Base-by-base conservation (phyloP, 2,888 invertebrate genomes). In the Lasius platythorax region DNA sequence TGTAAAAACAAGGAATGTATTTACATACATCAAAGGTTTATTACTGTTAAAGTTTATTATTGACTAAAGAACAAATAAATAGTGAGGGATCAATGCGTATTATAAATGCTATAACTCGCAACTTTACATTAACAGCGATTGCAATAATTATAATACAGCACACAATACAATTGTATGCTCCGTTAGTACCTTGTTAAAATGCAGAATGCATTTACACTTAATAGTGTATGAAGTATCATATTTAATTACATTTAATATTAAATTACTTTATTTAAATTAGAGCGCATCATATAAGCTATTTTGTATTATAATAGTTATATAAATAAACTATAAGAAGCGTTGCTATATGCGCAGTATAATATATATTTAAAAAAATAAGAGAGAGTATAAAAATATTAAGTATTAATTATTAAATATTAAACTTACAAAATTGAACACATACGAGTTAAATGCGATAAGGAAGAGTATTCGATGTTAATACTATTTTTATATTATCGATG, bases 181-280 rank as follows among this genome's bases (percentile, higher is more conserved):
- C 23, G 3, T 75, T 75, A 75, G 63, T 56, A 15, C 33, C 37
- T 63, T 63, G 63, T 46, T 63, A 43, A 73, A 74, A 61, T 74
- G 43, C 43, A 33, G 3, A 46, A 46, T 33, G 50, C 18, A 61
- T n/a, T 56, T 56, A 73, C 3, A 56, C 1, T 53, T 72, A 37
- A 30, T 61, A 61, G 28, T 73, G 11, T 40, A 23, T 18, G 11
- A 6, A 40, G 1, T 61, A 43, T 75, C n/a, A 8, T n/a, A 43
- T 43, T 63, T 61, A 43, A 43, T 63, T 75, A 75, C 9, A 63
- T 3, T 46, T 46, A 43, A 61, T 23, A 40, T 15, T 43, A 61
- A 0, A 40, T 9, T 73, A 58, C 15, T 43, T n/a, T n/a, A 43
- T 40, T 40, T 74, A 30, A 74, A 6, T 74, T 12, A 33, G 43